Percentiles rank a stretch among this genome's conserved stretches.
Conservation (phyloP, 92 coral and sea anemone species). For the Heteractis magnifica region DNA sequence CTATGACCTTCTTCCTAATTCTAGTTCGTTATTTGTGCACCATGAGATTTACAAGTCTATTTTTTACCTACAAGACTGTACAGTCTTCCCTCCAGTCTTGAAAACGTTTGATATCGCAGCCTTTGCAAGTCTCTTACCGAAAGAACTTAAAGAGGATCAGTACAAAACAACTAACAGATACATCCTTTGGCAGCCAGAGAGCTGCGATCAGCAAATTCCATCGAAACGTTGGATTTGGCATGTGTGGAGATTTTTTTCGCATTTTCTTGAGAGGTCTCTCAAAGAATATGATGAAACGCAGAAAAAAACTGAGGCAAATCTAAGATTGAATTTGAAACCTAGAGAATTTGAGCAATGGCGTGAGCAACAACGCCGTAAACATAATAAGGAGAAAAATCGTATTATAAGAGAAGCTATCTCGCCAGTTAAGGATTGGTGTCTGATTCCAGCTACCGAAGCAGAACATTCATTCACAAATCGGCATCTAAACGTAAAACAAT, state of each 20-base stretch:
- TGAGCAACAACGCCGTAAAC: no score
- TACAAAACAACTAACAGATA: neutral
- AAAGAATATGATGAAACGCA: neutral
- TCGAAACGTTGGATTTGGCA: slow-evolving; percentile 20
- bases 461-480: slow-evolving; percentile 1
- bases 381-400: slow-evolving; percentile 8
- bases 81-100: no score
- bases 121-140: slow-evolving; percentile 39
- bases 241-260: slow-evolving; percentile 50
- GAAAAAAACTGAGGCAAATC: neutral
- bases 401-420: slow-evolving; percentile 18
- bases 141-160: no score
- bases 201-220: slow-evolving; percentile 8
- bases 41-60: no score
- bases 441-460: slow-evolving; percentile 61
- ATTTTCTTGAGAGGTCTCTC: neutral
- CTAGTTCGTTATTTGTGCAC: no score
- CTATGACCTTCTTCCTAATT: no score
- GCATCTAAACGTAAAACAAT: slow-evolving; percentile 10
- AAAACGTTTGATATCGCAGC: no score
- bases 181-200: slow-evolving; percentile 33
- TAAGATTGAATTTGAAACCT: no score
- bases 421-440: slow-evolving; percentile 59
- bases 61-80: no score
- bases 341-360: no score